A percentile compares a stretch with the other conserved stretches of the same genome.
phyloP scores from a whole-genome alignment of 2,888 invertebrate genomes.

The Ophioninae sp. region DNA sequence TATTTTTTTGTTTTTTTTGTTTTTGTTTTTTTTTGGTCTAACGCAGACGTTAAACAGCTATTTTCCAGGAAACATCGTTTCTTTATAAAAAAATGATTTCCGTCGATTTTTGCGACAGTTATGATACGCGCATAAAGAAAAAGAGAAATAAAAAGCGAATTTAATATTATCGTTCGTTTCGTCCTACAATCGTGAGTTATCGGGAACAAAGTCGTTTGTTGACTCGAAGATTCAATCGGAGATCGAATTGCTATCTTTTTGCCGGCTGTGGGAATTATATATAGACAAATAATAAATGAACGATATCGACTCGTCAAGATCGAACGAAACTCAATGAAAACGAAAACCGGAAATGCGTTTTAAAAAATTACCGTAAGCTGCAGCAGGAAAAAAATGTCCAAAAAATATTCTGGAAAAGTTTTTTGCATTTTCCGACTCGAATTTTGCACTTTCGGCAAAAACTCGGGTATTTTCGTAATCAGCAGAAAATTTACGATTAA shows the following conservation, averaged over 20 bases:
- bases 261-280: neutral
- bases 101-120: neutral
- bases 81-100: neutral
- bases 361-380: no score
- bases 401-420: no score
- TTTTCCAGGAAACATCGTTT: neutral
- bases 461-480: no score
- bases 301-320: constrained; percentile 1
- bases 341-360: neutral
- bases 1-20: no score
- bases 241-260: neutral
- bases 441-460: no score
- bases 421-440: no score
- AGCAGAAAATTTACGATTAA: neutral
- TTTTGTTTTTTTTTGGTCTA: no score
- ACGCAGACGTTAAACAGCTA: neutral
- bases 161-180: neutral
- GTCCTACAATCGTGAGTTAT: neutral
- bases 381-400: no score
- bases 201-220: neutral
- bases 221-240: neutral
- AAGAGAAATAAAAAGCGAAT: neutral
- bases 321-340: constrained; percentile 10
- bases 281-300: neutral
- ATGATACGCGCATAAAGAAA: neutral